Percentiles rank a stretch among this genome's conserved stretches.
These are phyloP conservation scores for Ornithorhynchus anatinus DNA, from an alignment of 2,113 vertebrate species.

Conservation along the genomic window DNA sequence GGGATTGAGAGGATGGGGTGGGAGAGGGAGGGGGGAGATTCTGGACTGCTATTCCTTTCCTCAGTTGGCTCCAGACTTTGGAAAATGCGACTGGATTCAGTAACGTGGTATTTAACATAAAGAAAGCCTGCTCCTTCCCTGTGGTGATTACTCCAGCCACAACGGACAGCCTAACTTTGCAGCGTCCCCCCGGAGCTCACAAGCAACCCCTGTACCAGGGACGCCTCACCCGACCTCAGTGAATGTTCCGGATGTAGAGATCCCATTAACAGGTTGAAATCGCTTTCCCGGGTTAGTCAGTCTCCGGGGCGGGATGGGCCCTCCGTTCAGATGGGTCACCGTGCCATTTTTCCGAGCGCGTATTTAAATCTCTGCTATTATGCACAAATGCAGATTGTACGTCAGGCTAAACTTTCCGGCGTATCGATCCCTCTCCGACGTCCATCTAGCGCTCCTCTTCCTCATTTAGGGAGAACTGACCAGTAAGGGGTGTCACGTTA, in stretches of 20 bases:
- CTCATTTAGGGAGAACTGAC: neutral
- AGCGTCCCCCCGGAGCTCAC: neutral
- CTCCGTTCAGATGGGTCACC: neutral
- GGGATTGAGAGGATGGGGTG: neutral
- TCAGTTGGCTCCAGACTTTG: neutral
- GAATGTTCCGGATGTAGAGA: neutral
- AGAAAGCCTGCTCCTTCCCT: neutral
- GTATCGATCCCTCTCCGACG: conserved; percentile 7
- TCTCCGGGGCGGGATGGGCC: neutral
- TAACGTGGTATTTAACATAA: neutral
- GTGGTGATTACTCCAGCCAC: neutral
- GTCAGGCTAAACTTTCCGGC: conserved; percentile 33
- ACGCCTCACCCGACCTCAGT: neutral
- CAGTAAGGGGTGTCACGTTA: neutral
- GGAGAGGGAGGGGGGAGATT: neutral
- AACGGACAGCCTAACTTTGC: neutral
- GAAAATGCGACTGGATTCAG: neutral
- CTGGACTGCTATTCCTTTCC: neutral
- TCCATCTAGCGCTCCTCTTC: conserved; percentile 4
- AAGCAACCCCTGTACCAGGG: neutral
- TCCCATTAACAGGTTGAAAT: neutral
- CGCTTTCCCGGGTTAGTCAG: neutral
- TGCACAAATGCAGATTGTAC: neutral
- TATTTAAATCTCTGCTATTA: neutral
- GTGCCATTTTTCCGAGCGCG: conserved; percentile 6